Evolutionary conservation across 2,888 invertebrate genomes (phyloP), one percentile per base, ranked within the genome.

Genomic region (Strigamia transsilvanica): DNA sequence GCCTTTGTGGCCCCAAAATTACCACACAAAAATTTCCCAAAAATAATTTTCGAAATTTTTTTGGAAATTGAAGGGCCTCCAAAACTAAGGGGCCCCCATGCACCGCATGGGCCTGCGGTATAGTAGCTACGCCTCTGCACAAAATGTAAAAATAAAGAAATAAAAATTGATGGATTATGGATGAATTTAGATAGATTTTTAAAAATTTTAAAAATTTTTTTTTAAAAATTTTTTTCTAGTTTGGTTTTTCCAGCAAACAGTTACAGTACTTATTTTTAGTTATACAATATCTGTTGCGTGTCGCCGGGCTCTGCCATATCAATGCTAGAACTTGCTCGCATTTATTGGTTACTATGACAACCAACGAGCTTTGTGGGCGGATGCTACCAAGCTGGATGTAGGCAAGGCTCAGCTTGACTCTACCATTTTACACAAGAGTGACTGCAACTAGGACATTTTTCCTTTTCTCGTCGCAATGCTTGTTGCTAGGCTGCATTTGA

Each of bases 351-450:
- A 73, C 73, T 73, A 73, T 73, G 73, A 73, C 73, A 32, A 73
- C 73, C 27, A 73, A 73, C 73, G 73, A 73, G 73, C 27, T 73
- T 66, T 73, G 73, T 73, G 73, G 73, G 73, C 73, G 73, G 73
- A 73, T 73, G 73, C 73, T 73, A 27, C 73, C 73, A 32, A 73
- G 73, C 27, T 73, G 73, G 73, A 73, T 38, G 73, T 73, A 73
- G 73, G 73, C 73, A 73, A 32, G 73, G 73, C 73, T 73, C 27
- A 12, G 27, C n/a, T 32, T 73, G 73, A 32, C 73, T 73, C 73
- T 73, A 15, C 73, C 73, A 73, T 73, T 73, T 73, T 73, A 32
- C 12, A 32, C 27, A 73, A 73, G 73, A 73, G 73, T 73, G 73
- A 27, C 73, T 73, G 73, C 73, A 32, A 32, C 73, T 32, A 73